phyloP scores from a whole-genome alignment of 2,797 vertebrate genomes.

The Corythornis leucogaster region DNA sequence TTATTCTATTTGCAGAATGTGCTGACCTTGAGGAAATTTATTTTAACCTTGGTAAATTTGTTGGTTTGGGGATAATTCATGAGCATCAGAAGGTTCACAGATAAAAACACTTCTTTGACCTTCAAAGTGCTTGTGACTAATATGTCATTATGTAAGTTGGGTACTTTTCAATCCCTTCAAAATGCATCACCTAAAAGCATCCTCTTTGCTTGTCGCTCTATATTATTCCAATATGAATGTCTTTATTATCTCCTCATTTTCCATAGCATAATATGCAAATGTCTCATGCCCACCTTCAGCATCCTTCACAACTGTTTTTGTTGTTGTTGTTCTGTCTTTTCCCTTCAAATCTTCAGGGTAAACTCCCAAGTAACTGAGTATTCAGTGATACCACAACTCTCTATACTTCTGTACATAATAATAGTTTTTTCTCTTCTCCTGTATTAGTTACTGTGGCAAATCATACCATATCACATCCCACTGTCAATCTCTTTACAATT shows the following conservation, averaged over 20 bases:
- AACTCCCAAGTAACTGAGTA: not conserved
- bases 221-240: slow-evolving; percentile 42
- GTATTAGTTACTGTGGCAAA: not conserved
- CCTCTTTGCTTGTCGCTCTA: slow-evolving; percentile 52
- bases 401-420: not conserved
- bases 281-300: not conserved
- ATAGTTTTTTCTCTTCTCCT: not conserved
- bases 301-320: slow-evolving; percentile 24
- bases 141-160: slow-evolving; percentile 33
- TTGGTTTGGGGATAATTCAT: slow-evolving; percentile 35
- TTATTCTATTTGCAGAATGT: slow-evolving; percentile 17
- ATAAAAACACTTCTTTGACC: slow-evolving; percentile 45
- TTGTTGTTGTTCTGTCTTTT: not conserved
- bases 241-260: slow-evolving; percentile 58
- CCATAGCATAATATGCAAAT: slow-evolving; percentile 38
- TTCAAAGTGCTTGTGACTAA: slow-evolving; percentile 37
- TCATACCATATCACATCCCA: not conserved
- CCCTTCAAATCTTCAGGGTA: not conserved
- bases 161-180: slow-evolving; percentile 45
- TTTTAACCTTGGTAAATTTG: slow-evolving; percentile 44
- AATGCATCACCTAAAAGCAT: slow-evolving; percentile 41
- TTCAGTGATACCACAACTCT: not conserved
- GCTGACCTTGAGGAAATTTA: slow-evolving; percentile 40
- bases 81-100: not conserved
- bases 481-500: not conserved